Conservation (phyloP, 2,797 vertebrate genomes). For the Xenops minutus region DNA sequence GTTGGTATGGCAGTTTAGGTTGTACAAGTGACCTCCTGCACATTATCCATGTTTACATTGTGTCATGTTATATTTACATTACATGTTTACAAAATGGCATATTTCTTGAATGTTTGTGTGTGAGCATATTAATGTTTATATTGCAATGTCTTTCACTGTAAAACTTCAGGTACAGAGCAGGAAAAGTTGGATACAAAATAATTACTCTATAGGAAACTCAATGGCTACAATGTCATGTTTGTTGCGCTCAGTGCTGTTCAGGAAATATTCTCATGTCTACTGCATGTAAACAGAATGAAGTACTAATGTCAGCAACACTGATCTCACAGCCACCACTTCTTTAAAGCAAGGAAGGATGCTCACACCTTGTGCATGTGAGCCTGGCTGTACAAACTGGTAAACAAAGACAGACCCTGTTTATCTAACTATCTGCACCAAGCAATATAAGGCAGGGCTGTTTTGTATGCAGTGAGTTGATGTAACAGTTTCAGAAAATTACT, state of each 20-base stretch:
- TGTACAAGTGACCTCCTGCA: not conserved
- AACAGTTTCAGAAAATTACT: not conserved
- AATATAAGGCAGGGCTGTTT: not conserved
- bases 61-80: not conserved
- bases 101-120: not conserved
- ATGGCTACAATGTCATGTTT: not conserved
- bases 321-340: not conserved
- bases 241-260: not conserved
- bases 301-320: fast-evolving
- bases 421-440: not conserved
- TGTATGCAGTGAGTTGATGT: not conserved
- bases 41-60: not conserved
- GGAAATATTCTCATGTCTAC: not conserved
- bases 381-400: not conserved
- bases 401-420: not conserved
- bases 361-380: fast-evolving
- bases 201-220: not conserved
- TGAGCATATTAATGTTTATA: not conserved
- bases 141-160: not conserved
- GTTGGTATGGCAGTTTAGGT: not conserved
- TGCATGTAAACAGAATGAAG: not conserved
- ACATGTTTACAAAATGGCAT: not conserved
- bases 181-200: not conserved
- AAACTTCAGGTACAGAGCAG: not conserved
- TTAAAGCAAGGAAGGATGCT: not conserved